Conservation (phyloP, 2,797 vertebrate species). For the Tiaroga cobitis region DNA sequence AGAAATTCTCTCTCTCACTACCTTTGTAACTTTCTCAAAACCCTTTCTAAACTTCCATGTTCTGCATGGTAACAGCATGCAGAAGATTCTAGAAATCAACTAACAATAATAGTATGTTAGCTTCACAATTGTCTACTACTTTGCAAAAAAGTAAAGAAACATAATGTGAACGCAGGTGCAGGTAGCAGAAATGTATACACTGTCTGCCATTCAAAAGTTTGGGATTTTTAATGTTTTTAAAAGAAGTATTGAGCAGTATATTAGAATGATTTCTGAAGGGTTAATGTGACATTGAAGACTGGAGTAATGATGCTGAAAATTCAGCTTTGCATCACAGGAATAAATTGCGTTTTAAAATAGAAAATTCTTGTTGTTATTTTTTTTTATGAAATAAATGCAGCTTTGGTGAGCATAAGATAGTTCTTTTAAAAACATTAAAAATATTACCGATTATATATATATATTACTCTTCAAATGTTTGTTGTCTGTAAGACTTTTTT, state of each 20-base stretch:
- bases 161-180: background rate
- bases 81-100: constrained; percentile 11
- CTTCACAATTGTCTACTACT: background rate
- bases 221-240: background rate
- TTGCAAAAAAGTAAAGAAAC: background rate
- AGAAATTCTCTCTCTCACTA: background rate
- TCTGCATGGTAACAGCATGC: background rate
- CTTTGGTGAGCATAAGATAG: no score
- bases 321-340: no score
- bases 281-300: no score
- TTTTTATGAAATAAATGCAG: no score
- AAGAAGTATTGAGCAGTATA: no score
- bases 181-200: no score
- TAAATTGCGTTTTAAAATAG: no score
- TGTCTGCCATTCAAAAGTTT: background rate
- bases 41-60: background rate
- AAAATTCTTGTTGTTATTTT: no score
- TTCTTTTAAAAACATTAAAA: no score
- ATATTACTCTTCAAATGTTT: background rate
- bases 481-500: background rate
- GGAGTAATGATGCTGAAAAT: no score
- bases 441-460: no score
- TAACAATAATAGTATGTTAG: background rate
- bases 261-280: no score
- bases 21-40: background rate